Conservation (phyloP, 2,888 invertebrate genomes). For the Meliscaeva auricollis region DNA sequence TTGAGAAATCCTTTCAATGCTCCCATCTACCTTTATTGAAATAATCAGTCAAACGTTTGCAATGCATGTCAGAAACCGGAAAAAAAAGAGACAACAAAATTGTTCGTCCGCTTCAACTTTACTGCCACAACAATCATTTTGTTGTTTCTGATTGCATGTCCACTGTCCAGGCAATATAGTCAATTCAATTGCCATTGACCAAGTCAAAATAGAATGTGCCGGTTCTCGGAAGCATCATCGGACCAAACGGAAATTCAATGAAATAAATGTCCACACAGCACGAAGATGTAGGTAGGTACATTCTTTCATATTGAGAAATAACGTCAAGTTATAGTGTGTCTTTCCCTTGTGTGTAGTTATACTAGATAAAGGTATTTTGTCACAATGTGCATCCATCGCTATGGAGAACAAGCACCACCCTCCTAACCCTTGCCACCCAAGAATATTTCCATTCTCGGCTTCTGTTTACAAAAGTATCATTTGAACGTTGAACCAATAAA, state of each 20-base stretch:
- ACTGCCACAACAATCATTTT: constrained; percentile 38
- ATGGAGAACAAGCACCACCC: too few relatives aligned
- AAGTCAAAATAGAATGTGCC: constrained; percentile 31
- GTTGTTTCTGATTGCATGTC: constrained; percentile 42
- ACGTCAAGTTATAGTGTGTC: not conserved
- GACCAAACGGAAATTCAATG: constrained; percentile 19
- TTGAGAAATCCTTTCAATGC: not conserved
- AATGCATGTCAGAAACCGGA: not conserved
- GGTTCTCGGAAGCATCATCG: constrained; percentile 30
- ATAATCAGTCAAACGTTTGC: constrained; percentile 23
- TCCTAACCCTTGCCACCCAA: not conserved
- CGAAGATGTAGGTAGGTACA: not conserved
- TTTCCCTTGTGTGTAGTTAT: not conserved
- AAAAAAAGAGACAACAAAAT: constrained; percentile 34
- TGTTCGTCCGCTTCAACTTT: constrained; percentile 1
- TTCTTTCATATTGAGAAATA: constrained; percentile 4
- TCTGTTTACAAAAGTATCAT: not conserved
- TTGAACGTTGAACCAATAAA: too few relatives aligned
- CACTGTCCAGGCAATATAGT: constrained; percentile 10
- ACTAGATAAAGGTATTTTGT: not conserved
- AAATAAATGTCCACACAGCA: constrained; percentile 33
- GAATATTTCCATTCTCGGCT: not conserved
- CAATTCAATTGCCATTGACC: constrained; percentile 42
- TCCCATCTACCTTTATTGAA: not conserved
- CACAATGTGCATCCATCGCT: too few relatives aligned